Conservation (phyloP, 2,113 vertebrate species). For the Ifrita kowaldi region DNA sequence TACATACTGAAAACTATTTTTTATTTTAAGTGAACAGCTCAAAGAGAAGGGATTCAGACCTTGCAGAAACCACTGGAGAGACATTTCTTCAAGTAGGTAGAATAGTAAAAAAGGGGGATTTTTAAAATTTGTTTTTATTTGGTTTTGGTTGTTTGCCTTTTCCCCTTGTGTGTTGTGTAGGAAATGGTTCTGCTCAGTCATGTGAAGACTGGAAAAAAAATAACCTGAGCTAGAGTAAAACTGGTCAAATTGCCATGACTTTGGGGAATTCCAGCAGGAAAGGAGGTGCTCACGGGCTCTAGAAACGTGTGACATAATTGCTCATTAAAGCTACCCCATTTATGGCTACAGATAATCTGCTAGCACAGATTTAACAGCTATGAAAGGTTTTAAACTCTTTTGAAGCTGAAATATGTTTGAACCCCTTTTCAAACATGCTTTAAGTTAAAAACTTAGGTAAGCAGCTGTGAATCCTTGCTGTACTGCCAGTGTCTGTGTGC, state of each 20-base stretch:
- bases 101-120: neutral
- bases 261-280: neutral
- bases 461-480: neutral
- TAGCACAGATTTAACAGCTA: neutral
- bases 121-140: neutral
- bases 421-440: neutral
- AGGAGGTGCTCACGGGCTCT: neutral
- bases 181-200: constrained; percentile 8
- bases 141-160: neutral
- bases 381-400: neutral
- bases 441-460: neutral
- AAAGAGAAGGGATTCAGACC: neutral
- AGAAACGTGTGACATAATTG: neutral
- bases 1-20: neutral
- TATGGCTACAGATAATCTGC: neutral
- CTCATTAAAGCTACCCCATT: neutral
- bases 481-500: neutral
- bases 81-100: neutral
- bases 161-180: neutral
- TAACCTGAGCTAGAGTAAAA: neutral
- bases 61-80: neutral
- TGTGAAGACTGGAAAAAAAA: constrained; percentile 1
- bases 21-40: neutral
- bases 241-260: neutral
- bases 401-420: neutral